Conservation (phyloP, 2,888 invertebrate genomes). For the Diaprepes abbreviatus region DNA sequence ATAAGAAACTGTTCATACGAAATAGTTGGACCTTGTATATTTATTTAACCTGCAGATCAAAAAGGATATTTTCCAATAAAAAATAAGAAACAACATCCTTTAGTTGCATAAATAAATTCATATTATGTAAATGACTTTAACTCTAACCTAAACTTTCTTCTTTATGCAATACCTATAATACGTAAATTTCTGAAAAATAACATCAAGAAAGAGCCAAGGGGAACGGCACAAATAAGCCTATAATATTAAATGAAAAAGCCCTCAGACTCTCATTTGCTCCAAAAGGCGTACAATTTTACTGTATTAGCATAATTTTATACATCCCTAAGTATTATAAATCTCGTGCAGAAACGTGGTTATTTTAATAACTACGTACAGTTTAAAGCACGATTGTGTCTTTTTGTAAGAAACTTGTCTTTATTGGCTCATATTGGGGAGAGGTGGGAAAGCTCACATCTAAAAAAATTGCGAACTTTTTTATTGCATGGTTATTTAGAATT, state of each 20-base stretch:
- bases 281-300: constrained; percentile 14
- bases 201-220: not conserved
- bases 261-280: constrained; percentile 21
- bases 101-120: not conserved
- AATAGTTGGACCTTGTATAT: too few relatives aligned
- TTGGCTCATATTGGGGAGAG: too few relatives aligned
- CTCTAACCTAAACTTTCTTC: not conserved
- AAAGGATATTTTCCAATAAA: too few relatives aligned
- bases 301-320: constrained; percentile 33
- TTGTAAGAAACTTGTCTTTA: too few relatives aligned
- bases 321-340: constrained; percentile 24
- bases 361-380: constrained; percentile 15
- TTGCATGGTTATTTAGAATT: too few relatives aligned
- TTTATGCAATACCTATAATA: not conserved
- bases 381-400: not conserved
- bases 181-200: not conserved
- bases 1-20: too few relatives aligned
- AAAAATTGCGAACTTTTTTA: too few relatives aligned
- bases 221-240: not conserved
- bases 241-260: constrained; percentile 23
- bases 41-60: too few relatives aligned
- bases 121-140: not conserved
- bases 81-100: too few relatives aligned
- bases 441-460: too few relatives aligned
- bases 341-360: constrained; percentile 11